Evolutionary conservation across 2,113 vertebrate genomes (phyloP).

Genomic region (Pseudonaja textilis): DNA sequence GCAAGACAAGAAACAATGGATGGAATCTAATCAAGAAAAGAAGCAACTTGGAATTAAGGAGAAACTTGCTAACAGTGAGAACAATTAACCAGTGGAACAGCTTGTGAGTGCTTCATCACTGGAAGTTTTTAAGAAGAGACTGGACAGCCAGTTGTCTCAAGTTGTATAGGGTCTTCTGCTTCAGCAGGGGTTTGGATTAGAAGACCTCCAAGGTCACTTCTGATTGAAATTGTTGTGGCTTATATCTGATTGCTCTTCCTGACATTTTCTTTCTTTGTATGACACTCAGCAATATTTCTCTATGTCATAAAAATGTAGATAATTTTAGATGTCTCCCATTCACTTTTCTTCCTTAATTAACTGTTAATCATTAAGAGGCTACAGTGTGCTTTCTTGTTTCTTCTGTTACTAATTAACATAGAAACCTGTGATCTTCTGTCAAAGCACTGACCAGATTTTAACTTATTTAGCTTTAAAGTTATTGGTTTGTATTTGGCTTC

Average conservation of each 20-base stretch:
- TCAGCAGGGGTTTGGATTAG: background rate
- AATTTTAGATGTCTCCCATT: background rate
- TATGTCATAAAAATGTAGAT: background rate
- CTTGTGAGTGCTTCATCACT: background rate
- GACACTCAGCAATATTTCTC: background rate
- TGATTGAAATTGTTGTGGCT: background rate
- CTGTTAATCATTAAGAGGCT: background rate
- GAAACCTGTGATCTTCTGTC: background rate
- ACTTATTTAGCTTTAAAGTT: background rate
- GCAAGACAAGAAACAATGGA: background rate
- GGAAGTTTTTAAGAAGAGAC: background rate
- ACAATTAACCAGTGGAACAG: background rate
- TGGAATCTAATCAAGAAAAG: background rate
- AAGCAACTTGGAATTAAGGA: background rate
- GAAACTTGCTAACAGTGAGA: background rate
- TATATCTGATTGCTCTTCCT: background rate
- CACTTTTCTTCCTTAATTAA: background rate
- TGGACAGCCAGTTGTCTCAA: background rate
- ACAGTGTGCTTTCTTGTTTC: background rate
- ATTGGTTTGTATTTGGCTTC: background rate
- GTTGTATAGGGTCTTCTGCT: background rate
- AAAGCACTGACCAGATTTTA: background rate
- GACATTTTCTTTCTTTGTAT: background rate
- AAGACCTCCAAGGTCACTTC: background rate
- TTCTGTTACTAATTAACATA: background rate